Base-by-base conservation (phyloP, 2,113 vertebrate species). In the Picathartes gymnocephalus region DNA sequence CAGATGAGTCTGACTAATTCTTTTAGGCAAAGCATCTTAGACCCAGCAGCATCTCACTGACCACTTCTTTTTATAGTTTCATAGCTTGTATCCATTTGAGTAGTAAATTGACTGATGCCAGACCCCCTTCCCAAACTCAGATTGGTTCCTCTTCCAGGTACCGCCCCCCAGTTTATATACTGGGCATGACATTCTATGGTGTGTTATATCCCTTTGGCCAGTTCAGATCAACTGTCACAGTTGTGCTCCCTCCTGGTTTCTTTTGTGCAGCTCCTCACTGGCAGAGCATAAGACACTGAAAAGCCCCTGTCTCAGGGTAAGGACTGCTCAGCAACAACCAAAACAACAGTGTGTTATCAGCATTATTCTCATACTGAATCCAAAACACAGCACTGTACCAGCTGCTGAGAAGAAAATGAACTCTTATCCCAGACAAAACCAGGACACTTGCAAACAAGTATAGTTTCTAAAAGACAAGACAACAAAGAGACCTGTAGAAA, bases 1-100 rank as follows among this genome's bases (percentile, higher is more conserved):
- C 78, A 72, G 78, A 83, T 83, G 68, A 73, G 50, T 78, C 53
- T 80, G 53, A 64, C 81, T 84, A 85, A 81, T 92, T 86, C 42
- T 95, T 94, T 82, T 81, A 83, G 77, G 88, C 35, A 45, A 91
- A 93, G 73, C 68, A 71, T 74, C 77, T 94, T 94, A 13, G n/a
- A 88, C 81, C 93, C 84, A 94, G 93, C 85, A 88, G 71, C 79
- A 78, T 90, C 79, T 81, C 61, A 42, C 48, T 16, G 60, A 39
- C 10, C 45, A 30, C 68, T 65, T 93, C 19, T 53, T 90, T 87
- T 87, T 77, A 65, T 60, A 35, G 56, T 35, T 88, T 73, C 31
- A n/a, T n/a, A 77, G 60, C 65, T 84, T 66, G 3, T 86, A 91
- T 74, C 76, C 56, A 39, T 88, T 79, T 81, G 42, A 86, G 56